Evolutionary conservation across 2,797 vertebrate species (phyloP).

Genomic region (Masticophis lateralis): DNA sequence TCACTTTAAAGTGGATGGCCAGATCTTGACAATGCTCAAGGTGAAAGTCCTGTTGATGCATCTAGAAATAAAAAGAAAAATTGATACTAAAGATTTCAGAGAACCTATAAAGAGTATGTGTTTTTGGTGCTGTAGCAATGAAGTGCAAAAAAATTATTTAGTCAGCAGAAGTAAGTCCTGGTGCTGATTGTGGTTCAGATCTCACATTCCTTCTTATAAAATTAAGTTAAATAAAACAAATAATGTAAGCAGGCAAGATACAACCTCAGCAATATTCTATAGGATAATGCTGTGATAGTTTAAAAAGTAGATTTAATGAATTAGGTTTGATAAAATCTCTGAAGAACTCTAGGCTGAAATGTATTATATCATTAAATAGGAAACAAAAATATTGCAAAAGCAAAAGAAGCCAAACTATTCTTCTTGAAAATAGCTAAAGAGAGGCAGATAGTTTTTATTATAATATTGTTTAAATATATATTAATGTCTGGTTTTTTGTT

Average conservation of each 20-base stretch:
- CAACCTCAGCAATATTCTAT: background rate
- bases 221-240: background rate
- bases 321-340: background rate
- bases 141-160: background rate
- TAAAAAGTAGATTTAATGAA: background rate
- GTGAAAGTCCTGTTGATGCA: background rate
- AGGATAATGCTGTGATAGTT: background rate
- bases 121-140: background rate
- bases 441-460: background rate
- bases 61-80: background rate
- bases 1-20: background rate
- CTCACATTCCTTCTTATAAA: background rate
- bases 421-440: background rate
- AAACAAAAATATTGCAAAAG: background rate
- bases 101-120: background rate
- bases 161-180: background rate
- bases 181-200: background rate
- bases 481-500: no score
- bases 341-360: background rate
- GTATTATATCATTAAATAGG: background rate
- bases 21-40: background rate
- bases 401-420: background rate
- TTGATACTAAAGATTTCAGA: background rate
- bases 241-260: background rate
- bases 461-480: no score